Evolutionary conservation across 2,888 invertebrate species (phyloP).

Genomic region (Clusia tigrina): DNA sequence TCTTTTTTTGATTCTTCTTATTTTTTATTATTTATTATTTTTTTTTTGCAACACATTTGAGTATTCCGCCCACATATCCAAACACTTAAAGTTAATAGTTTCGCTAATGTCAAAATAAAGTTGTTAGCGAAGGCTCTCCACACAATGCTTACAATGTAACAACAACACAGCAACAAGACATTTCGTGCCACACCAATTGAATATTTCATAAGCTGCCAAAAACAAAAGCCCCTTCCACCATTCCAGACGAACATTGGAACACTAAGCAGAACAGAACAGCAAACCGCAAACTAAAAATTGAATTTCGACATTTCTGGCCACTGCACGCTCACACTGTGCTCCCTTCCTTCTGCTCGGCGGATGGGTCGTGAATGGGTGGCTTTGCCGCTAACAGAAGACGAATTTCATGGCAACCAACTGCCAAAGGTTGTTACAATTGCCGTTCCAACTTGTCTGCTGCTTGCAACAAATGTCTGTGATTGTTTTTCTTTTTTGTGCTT

Average conservation of each 20-base stretch:
- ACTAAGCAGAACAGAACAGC: background rate
- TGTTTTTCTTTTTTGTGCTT: background rate
- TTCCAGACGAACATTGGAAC: too few relatives aligned
- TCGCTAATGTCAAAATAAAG: background rate
- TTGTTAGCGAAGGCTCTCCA: background rate
- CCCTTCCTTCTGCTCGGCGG: too few relatives aligned
- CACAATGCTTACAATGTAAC: background rate
- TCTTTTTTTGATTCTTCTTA: too few relatives aligned
- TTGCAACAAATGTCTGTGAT: background rate
- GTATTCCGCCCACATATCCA: too few relatives aligned
- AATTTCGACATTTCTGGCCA: background rate
- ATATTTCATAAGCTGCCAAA: background rate
- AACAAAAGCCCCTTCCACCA: background rate
- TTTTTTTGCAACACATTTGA: too few relatives aligned
- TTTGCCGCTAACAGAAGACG: background rate
- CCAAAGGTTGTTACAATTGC: slow-evolving; percentile 4
- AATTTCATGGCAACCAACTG: background rate
- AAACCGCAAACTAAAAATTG: background rate
- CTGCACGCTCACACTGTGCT: too few relatives aligned
- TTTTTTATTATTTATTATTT: too few relatives aligned
- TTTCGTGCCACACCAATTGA: background rate
- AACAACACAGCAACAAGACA: background rate
- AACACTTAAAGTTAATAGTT: background rate
- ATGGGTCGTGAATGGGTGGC: background rate
- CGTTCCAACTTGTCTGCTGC: background rate